Conservation (phyloP, 2,113 vertebrate species). For the Eclectus roratus region DNA sequence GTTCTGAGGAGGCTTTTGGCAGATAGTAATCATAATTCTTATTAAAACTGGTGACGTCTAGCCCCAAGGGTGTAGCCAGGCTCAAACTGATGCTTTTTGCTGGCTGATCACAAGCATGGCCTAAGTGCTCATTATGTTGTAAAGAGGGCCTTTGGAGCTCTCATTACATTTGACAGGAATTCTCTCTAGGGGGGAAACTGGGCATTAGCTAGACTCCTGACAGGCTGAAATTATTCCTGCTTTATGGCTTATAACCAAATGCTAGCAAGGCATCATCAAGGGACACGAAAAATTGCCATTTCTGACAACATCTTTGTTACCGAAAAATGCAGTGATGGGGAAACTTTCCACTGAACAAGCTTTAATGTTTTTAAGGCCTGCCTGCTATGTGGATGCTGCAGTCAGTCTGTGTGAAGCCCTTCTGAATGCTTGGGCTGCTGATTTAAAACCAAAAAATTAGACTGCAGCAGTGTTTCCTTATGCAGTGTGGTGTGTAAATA, state of each 20-base stretch:
- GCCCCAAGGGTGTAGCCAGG: slow-evolving; percentile 80
- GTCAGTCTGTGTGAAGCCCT: background rate
- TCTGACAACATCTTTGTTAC: slow-evolving; percentile 86
- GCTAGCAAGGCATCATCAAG: slow-evolving; percentile 80
- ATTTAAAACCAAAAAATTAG: background rate
- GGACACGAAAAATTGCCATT: slow-evolving; percentile 82
- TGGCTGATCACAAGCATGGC: slow-evolving; percentile 83
- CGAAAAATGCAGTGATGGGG: slow-evolving; percentile 67
- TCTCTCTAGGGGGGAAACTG: slow-evolving; percentile 85
- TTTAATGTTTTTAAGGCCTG: slow-evolving; percentile 58
- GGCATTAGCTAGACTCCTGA: slow-evolving; percentile 84
- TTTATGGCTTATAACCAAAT: slow-evolving; percentile 88
- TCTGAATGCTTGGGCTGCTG: background rate
- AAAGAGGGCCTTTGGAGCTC: slow-evolving; percentile 84
- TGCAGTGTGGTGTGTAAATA: background rate
- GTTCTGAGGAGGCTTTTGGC: slow-evolving; percentile 78
- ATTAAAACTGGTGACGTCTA: slow-evolving; percentile 84
- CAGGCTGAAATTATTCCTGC: slow-evolving; percentile 86
- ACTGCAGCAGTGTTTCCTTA: background rate
- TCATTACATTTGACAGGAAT: slow-evolving; percentile 87
- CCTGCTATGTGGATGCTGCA: slow-evolving; percentile 16
- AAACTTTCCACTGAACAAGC: slow-evolving; percentile 62
- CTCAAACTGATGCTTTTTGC: slow-evolving; percentile 86
- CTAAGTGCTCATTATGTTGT: slow-evolving; percentile 89
- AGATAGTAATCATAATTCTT: slow-evolving; percentile 86